Base-by-base conservation (phyloP, 2,797 vertebrate species). In the Etheostoma perlongum region DNA sequence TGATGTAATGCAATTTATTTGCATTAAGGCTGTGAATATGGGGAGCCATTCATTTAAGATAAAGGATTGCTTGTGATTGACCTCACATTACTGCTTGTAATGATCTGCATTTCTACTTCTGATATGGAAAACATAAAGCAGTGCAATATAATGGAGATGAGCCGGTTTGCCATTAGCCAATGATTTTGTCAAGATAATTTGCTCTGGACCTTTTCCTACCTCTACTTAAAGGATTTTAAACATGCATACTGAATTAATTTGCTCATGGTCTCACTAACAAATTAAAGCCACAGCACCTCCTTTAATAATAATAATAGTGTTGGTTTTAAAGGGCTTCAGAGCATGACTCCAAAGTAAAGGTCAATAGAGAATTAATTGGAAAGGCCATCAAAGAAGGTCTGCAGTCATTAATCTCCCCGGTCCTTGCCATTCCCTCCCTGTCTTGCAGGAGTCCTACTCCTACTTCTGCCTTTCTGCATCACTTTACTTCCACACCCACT, bases 1-100 rank as follows among this genome's bases (percentile, higher is more conserved):
- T 59, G 79, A 42, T 44, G 25, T 78, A 49, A 80, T 86, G 64
- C 65, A 59, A 84, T 89, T 76, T 77, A 33, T 62, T 30, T 62
- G 42, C 71, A 74, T 79, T 67, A 40, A 25, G 21, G 14, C 58
- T 67, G 77, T 83, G 59, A 80, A 74, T 85, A 66, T 47, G 5
- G 16, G 62, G 51, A 76, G 53, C 18, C 54, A 55, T 78, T 85
- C 46, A 67, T 84, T 49, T 55, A 47, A 44, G 53, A 74, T 66
- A 74, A 54, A 72, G n/a, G 11, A 51, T 66, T 55, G 55, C 5
- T 8, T 65, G 46, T 44, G 57, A 84, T 85, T 78, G 77, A 11
- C 46, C 53, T 68, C 23, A 13, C 36, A 71, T 81, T 49, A 57
- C 36, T 4, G 46, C 77, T 59, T 53, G 47, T 46, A 73, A 69